phyloP scores from a whole-genome alignment of 1,140 invertebrate species.

The Solenopsis fugax region DNA sequence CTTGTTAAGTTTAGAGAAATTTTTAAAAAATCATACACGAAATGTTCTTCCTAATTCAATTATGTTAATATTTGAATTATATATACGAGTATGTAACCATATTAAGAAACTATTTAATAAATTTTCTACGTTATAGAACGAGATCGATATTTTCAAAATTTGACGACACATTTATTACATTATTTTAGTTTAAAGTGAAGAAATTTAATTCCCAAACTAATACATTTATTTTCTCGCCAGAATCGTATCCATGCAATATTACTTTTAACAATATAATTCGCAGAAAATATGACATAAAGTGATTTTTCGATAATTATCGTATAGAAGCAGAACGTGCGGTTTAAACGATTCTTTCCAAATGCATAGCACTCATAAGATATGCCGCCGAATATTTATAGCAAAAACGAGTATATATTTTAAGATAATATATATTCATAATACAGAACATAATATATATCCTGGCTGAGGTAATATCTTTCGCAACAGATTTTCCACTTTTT shows the following conservation, averaged over 20 bases:
- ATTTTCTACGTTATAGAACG: too few relatives aligned
- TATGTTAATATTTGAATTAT: too few relatives aligned
- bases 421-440: too few relatives aligned
- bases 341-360: not conserved
- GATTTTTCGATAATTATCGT: not conserved
- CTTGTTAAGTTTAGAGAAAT: not conserved
- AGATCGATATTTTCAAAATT: too few relatives aligned
- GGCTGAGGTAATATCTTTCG: too few relatives aligned
- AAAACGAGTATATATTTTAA: not conserved
- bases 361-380: not conserved
- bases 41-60: not conserved
- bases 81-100: too few relatives aligned
- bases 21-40: not conserved
- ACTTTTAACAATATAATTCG: conserved; percentile 1
- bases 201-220: conserved; percentile 7
- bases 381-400: not conserved
- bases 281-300: not conserved
- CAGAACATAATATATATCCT: too few relatives aligned
- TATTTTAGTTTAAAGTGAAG: not conserved
- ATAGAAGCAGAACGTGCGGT: not conserved
- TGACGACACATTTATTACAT: not conserved
- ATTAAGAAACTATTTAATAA: too few relatives aligned
- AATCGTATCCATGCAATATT: not conserved
- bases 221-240: not conserved
- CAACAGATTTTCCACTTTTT: too few relatives aligned